phyloP scores from a whole-genome alignment of 2,888 invertebrate species.

The Xanthorhoe spadicearia region DNA sequence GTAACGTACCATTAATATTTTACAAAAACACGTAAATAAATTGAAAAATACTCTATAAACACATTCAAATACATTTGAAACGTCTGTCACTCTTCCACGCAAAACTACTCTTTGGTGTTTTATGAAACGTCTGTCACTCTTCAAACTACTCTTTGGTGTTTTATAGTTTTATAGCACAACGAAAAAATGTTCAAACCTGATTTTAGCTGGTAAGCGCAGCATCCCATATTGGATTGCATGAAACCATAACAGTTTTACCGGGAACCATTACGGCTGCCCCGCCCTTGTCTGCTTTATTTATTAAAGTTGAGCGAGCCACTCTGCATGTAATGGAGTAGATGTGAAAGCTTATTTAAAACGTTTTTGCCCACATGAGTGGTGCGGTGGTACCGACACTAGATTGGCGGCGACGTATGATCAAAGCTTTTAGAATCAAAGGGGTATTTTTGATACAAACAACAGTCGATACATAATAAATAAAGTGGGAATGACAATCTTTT shows the following conservation, averaged over 20 bases:
- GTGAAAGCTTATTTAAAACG: background rate
- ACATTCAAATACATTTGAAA: too few relatives aligned
- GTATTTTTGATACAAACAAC: background rate
- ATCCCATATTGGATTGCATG: too few relatives aligned
- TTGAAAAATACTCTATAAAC: too few relatives aligned
- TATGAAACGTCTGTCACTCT: too few relatives aligned
- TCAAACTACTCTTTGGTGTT: too few relatives aligned
- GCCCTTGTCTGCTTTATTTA: background rate
- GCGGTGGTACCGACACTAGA: background rate
- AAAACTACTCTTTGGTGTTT: too few relatives aligned
- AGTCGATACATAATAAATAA: background rate
- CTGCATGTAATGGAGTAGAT: background rate
- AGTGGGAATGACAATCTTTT: background rate
- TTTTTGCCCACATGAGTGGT: background rate
- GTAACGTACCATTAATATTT: too few relatives aligned
- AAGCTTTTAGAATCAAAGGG: background rate
- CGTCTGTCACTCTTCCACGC: too few relatives aligned
- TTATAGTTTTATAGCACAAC: too few relatives aligned
- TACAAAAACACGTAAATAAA: too few relatives aligned
- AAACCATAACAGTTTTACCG: background rate
- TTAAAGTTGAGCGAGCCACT: background rate
- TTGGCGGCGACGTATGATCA: background rate
- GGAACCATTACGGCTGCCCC: background rate
- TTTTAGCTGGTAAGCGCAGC: too few relatives aligned
- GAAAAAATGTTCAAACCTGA: too few relatives aligned